Percentiles rank a stretch among this genome's conserved stretches.
These are phyloP conservation scores for Choreutis nemorana DNA, from an alignment of 2,888 invertebrate species.

Conservation along the genomic window DNA sequence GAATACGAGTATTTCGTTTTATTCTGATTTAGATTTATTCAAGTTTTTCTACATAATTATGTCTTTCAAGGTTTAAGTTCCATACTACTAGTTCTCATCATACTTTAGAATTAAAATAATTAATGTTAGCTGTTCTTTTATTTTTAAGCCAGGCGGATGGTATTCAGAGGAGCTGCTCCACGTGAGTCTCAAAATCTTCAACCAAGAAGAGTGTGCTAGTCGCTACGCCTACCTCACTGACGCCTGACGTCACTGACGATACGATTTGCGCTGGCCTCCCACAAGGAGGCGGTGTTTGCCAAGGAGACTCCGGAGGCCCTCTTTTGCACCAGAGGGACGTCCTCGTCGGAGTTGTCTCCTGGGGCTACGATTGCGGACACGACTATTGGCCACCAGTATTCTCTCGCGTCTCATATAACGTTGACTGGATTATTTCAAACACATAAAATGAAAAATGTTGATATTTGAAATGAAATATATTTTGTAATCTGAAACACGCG, in stretches of 20 bases:
- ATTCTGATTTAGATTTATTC: too few species aligned
- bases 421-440: conserved; percentile 24
- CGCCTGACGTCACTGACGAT: too few species aligned
- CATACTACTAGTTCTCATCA: too few species aligned
- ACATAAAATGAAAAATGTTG: too few species aligned
- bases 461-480: too few species aligned
- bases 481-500: too few species aligned
- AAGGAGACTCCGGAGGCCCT: conserved; percentile 36
- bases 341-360: conserved; percentile 33
- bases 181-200: conserved; percentile 23
- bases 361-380: conserved; percentile 21
- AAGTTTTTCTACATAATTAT: too few species aligned
- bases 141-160: conserved; percentile 18
- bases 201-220: conserved; percentile 18
- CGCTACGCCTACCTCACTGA: conserved; percentile 20
- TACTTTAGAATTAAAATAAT: too few species aligned
- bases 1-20: too few species aligned
- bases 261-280: conserved; percentile 29
- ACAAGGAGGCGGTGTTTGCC: conserved; percentile 37
- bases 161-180: conserved; percentile 24
- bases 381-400: conserved; percentile 28
- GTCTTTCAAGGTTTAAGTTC: too few species aligned
- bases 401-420: conserved; percentile 23
- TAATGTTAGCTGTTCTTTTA: too few species aligned
- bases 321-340: conserved; percentile 25